Conservation (phyloP, 2,888 invertebrate genomes). For the Dromius quadrimaculatus region DNA sequence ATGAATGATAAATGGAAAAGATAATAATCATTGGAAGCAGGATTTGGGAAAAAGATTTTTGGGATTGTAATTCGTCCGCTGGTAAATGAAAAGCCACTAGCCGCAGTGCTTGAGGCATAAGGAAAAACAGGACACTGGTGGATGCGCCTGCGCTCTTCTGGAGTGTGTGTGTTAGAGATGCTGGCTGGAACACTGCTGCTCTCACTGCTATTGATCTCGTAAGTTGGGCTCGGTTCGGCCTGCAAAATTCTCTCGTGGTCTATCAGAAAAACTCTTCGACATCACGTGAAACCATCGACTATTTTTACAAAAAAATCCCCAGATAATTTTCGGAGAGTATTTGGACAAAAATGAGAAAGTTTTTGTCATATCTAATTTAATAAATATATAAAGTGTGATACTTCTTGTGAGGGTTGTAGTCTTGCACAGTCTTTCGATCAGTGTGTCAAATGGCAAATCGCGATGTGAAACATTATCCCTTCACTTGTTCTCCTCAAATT, state of each 20-base stretch:
- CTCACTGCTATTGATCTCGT: conserved; percentile 48
- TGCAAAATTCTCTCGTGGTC: conserved; percentile 26
- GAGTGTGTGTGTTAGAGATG: conserved; percentile 43
- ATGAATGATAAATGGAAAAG: conserved; percentile 5
- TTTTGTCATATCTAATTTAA: not conserved
- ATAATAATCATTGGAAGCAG: not conserved
- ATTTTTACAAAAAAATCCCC: conserved; percentile 6
- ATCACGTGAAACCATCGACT: conserved; percentile 1
- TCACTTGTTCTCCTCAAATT: not conserved
- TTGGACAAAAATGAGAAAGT: not conserved
- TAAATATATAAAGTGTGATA: not conserved
- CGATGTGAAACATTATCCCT: not conserved
- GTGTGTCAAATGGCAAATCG: conserved; percentile 23
- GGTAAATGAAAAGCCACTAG: conserved; percentile 3
- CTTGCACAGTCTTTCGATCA: conserved; percentile 10
- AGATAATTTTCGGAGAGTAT: not conserved
- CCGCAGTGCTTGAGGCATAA: conserved; percentile 45
- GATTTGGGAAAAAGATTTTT: not conserved
- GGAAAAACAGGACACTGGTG: conserved; percentile 25
- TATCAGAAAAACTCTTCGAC: not conserved
- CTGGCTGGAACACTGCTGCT: conserved; percentile 47
- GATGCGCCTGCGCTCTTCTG: conserved; percentile 23
- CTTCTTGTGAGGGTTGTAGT: not conserved
- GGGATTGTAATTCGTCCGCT: not conserved
- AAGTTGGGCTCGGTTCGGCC: conserved; percentile 50